Evolutionary conservation across 1,140 invertebrate genomes (phyloP).

Genomic region (Scaptodrosophila lebanonensis): DNA sequence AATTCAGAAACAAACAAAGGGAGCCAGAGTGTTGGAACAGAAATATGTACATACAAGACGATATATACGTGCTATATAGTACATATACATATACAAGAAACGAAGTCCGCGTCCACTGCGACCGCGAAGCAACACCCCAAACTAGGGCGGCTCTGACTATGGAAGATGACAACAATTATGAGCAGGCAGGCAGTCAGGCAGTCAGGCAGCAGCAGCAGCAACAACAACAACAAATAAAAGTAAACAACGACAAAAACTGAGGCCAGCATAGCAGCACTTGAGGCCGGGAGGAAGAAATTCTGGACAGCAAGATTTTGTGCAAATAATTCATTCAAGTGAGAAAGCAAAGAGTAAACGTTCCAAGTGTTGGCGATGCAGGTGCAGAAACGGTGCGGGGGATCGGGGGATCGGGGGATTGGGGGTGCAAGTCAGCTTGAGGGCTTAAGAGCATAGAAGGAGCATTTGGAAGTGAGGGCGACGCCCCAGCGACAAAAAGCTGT

Average conservation of each 20-base stretch:
- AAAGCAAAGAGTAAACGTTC: slow-evolving; percentile 41
- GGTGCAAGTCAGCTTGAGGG: neutral
- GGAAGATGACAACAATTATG: slow-evolving; percentile 27
- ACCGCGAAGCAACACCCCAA: slow-evolving; percentile 39
- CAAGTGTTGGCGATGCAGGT: slow-evolving; percentile 52
- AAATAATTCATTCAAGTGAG: slow-evolving; percentile 59
- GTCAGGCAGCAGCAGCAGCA: slow-evolving; percentile 21
- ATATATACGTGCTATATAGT: too few relatives aligned
- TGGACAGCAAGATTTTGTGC: slow-evolving; percentile 56
- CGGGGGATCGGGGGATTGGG: neutral
- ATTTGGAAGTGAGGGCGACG: neutral
- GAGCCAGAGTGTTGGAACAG: neutral
- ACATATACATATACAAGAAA: too few relatives aligned
- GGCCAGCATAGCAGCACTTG: slow-evolving; percentile 9
- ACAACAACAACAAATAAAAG: slow-evolving; percentile 20
- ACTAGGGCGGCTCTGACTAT: too few relatives aligned
- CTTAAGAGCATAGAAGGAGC: neutral
- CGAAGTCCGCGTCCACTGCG: neutral
- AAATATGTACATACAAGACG: neutral
- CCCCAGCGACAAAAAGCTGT: slow-evolving; percentile 11
- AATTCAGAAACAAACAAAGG: slow-evolving; percentile 19
- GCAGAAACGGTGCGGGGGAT: slow-evolving; percentile 28
- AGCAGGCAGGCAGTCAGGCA: slow-evolving; percentile 25
- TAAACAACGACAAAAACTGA: slow-evolving; percentile 25
- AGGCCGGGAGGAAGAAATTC: too few relatives aligned